Conservation (phyloP, 2,113 vertebrate species). For the Aix galericulata region DNA sequence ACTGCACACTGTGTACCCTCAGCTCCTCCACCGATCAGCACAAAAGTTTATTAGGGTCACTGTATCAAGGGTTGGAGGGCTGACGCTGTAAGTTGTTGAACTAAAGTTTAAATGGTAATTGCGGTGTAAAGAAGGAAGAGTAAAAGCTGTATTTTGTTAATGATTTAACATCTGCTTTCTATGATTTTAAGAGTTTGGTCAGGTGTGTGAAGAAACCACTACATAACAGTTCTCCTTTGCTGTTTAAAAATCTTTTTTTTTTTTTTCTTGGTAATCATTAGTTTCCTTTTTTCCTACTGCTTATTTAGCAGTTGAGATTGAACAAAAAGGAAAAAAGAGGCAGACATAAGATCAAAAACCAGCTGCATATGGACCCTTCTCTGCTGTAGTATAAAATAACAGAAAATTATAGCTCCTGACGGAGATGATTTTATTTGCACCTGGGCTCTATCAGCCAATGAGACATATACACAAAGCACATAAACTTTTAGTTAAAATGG, state of each 20-base stretch:
- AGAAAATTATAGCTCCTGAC: slow-evolving; percentile 50
- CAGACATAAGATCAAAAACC: neutral
- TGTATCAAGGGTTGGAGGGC: neutral
- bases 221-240: accelerated
- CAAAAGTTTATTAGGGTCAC: neutral
- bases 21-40: neutral
- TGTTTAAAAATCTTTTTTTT: neutral
- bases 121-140: neutral
- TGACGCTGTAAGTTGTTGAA: neutral
- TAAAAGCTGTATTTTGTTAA: neutral
- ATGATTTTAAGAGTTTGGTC: neutral
- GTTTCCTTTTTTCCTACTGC: neutral
- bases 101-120: neutral
- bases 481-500: neutral
- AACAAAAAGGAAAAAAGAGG: neutral
- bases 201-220: neutral
- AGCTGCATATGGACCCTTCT: neutral
- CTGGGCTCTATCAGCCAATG: slow-evolving; percentile 24
- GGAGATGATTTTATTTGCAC: slow-evolving; percentile 45
- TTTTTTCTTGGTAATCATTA: neutral
- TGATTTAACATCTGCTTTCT: neutral
- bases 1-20: neutral
- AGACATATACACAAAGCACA: neutral
- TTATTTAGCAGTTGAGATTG: neutral
- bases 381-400: neutral